Evolutionary conservation across 2,797 vertebrate species (phyloP), one percentile per base, ranked within the genome.

Genomic region (Manis crassicaudata): DNA sequence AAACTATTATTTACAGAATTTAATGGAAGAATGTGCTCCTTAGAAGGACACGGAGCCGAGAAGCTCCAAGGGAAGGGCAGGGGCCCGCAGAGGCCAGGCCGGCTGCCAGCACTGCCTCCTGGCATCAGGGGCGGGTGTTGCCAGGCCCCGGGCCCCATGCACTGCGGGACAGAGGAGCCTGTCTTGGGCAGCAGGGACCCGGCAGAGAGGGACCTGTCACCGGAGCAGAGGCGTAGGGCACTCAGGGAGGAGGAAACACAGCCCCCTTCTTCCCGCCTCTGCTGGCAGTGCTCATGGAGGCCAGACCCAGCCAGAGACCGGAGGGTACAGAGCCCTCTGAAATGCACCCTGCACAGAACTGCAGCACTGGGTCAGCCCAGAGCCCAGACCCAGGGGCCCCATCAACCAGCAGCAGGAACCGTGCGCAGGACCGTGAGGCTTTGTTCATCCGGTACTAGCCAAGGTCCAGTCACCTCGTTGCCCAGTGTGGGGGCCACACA

Each of bases 1-100:
- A 79, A 88, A 85, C 63, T 80, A 50, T 35, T 65, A 73, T 82
- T 80, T 81, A 63, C 2, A 88, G 11, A 62, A 73, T 54, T 63
- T 72, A 62, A 82, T 54, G 1, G 32, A 65, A 6, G 29, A 91
- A 54, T 73, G 12, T 58, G n/a, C 79, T 70, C 32, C 50, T 82
- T 7, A 35, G 6, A 3, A 21, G 11, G 2, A 63, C 0, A 21
- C 88, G 18, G 35, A 40, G 4, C 40, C 3, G 7, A 60, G 35
- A 85, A 88, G 2, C n/a, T 68, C 54, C 54, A 37, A 3, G 37
- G 21, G 20, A 73, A n/a, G 81, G 81, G 60, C 68, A 50, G n/a
- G 5, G 4, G 11, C 43, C 18, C 27, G 12, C 29, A 56, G 35
- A 75, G 52, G 72, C 46, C 12, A 37, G 65, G 77, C 73, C 73